A percentile compares a stretch with the other conserved stretches of the same genome.
Evolutionary conservation across 2,797 vertebrate genomes (phyloP).

Genomic region (Enteromius trimaculatus): DNA sequence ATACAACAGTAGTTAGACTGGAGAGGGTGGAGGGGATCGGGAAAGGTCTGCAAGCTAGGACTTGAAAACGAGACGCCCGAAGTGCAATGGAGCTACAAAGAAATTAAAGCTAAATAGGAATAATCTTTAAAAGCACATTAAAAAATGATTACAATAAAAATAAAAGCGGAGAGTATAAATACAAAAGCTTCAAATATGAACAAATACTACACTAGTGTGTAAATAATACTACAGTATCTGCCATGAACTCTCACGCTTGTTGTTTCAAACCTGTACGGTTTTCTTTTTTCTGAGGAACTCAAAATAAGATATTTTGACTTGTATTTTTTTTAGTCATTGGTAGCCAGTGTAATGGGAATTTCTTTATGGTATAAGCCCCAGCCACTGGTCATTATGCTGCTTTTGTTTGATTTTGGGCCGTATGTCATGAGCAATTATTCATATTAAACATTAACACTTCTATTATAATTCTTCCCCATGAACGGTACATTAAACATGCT

Average conservation of each 20-base stretch:
- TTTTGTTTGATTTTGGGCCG: constrained; percentile 25
- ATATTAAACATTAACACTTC: constrained; percentile 44
- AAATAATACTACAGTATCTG: background rate
- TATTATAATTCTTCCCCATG: constrained; percentile 48
- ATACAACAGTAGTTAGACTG: background rate
- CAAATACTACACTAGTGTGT: background rate
- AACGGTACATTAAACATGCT: constrained; percentile 50
- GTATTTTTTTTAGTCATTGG: background rate
- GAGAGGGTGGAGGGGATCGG: background rate
- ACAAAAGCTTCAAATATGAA: background rate
- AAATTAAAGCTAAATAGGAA: too few species aligned
- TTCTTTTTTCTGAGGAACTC: background rate
- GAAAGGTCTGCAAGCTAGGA: background rate
- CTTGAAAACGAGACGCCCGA: background rate
- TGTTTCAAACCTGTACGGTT: background rate
- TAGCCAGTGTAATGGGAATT: background rate
- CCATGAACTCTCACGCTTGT: background rate
- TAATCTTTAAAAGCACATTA: too few species aligned
- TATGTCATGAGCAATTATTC: constrained; percentile 43
- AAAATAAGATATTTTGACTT: background rate
- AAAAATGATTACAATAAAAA: background rate
- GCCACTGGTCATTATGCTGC: background rate
- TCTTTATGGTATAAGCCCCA: background rate
- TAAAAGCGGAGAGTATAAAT: background rate
- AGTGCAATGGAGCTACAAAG: too few species aligned